phyloP scores from a whole-genome alignment of 1,140 invertebrate genomes.

The Aethina tumida region DNA sequence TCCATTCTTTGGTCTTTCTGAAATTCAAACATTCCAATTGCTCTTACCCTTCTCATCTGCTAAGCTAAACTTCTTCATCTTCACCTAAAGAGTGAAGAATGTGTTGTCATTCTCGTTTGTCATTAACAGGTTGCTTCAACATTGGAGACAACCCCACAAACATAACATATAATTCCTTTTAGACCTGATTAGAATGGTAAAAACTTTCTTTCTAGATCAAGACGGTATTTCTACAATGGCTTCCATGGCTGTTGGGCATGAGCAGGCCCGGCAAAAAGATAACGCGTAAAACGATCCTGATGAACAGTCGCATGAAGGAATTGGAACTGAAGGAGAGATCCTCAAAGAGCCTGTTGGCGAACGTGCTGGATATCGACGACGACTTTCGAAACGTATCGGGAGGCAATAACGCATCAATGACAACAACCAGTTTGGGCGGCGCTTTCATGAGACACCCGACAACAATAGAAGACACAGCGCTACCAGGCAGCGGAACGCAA shows the following conservation, averaged over 20 bases:
- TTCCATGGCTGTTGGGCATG: constrained; percentile 92
- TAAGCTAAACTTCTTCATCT: too few species aligned
- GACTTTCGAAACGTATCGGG: constrained; percentile 57
- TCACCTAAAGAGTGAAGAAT: too few species aligned
- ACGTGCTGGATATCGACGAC: constrained; percentile 90
- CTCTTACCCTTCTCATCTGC: too few species aligned
- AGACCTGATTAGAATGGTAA: neutral
- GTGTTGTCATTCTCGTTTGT: too few species aligned
- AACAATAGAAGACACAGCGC: constrained; percentile 45
- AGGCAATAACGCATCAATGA: constrained; percentile 31
- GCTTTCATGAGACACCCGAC: constrained; percentile 40
- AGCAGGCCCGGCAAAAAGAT: constrained; percentile 89
- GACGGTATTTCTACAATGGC: constrained; percentile 88
- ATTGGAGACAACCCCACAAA: too few species aligned
- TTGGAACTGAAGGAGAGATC: constrained; percentile 75
- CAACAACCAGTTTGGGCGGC: constrained; percentile 36
- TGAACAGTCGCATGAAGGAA: constrained; percentile 78
- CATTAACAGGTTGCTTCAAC: too few species aligned
- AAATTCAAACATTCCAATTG: too few species aligned
- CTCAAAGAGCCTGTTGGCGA: constrained; percentile 84
- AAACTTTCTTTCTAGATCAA: constrained; percentile 60
- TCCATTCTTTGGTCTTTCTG: too few species aligned
- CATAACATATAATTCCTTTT: too few species aligned
- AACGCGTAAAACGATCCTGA: constrained; percentile 77
- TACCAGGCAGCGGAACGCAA: constrained; percentile 44